Evolutionary conservation across 2,888 invertebrate genomes (phyloP), one percentile per base, ranked within the genome.

Genomic region (Nysson spinosus): DNA sequence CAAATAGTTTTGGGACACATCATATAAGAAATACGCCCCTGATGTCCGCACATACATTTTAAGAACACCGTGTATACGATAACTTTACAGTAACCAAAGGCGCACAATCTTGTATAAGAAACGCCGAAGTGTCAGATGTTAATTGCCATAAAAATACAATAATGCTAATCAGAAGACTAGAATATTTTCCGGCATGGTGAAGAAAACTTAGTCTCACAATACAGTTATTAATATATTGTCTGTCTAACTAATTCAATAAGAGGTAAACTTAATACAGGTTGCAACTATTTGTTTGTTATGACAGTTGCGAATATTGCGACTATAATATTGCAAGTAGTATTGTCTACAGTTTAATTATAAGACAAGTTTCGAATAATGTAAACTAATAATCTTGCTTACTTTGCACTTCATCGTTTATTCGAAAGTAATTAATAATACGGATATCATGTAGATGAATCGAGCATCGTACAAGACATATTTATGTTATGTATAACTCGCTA

Each of bases 41-140:
- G n/a, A n/a, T n/a, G n/a, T n/a, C n/a, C n/a, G n/a, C n/a, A n/a
- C n/a, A n/a, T n/a, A n/a, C n/a, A n/a, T n/a, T n/a, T n/a, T n/a
- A n/a, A n/a, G n/a, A n/a, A n/a, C n/a, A n/a, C n/a, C n/a, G n/a
- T n/a, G n/a, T n/a, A n/a, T n/a, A n/a, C n/a, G n/a, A n/a, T n/a
- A n/a, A n/a, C n/a, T 65, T 50, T 20, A 35, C 58, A 58, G 40
- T 39, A 46, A 9, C 0, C 9, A 17, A 67, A 58, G 66, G 49
- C 58, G 57, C 65, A 52, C 17, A 30, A 24, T 7, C 12, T 39
- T 30, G 9, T 5, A 17, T 42, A 11, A 24, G 32, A 32, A 28
- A 47, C 40, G 32, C 37, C 19, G 60, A 51, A 50, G 30, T 51
- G 43, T 55, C 39, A 55, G 47, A 55, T 50, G 22, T 12, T 19